A percentile compares a stretch with the other conserved stretches of the same genome.
Evolutionary conservation across 1,140 invertebrate species (phyloP).

Genomic region (Brachionus angularis): DNA sequence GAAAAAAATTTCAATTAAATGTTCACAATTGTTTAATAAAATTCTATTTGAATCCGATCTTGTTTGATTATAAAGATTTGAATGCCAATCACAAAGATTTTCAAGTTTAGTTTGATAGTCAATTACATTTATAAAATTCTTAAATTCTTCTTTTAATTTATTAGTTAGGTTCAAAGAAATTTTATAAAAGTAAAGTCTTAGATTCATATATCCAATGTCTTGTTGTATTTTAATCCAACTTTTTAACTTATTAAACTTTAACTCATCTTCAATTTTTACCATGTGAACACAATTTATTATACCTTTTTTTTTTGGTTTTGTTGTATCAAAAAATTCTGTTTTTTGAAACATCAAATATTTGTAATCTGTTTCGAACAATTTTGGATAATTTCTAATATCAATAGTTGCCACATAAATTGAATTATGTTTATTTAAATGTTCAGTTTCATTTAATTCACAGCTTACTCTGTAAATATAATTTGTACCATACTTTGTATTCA

Average conservation of each 20-base stretch:
- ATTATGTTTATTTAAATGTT: not conserved
- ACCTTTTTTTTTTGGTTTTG: not conserved
- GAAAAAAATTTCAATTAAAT: not conserved
- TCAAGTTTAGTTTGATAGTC: not conserved
- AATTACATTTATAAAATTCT: not conserved
- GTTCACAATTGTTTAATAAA: not conserved
- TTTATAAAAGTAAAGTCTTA: not conserved
- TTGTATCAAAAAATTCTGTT: not conserved
- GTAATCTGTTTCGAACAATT: no score
- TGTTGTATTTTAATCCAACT: not conserved
- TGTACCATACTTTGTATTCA: not conserved
- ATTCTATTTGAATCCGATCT: not conserved
- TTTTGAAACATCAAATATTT: not conserved
- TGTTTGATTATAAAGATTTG: not conserved
- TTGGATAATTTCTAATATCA: not conserved
- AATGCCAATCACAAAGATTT: not conserved
- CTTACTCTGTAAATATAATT: no score
- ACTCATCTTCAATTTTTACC: not conserved
- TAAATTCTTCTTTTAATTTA: not conserved
- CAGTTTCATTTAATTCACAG: not conserved
- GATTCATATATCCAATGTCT: not conserved
- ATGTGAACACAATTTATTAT: slow-evolving; percentile 29
- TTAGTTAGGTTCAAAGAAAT: not conserved
- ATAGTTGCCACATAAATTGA: not conserved
- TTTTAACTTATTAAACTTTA: not conserved